Evolutionary conservation across 2,888 invertebrate genomes (phyloP), one percentile per base, ranked within the genome.

Genomic region (Nysson spinosus): DNA sequence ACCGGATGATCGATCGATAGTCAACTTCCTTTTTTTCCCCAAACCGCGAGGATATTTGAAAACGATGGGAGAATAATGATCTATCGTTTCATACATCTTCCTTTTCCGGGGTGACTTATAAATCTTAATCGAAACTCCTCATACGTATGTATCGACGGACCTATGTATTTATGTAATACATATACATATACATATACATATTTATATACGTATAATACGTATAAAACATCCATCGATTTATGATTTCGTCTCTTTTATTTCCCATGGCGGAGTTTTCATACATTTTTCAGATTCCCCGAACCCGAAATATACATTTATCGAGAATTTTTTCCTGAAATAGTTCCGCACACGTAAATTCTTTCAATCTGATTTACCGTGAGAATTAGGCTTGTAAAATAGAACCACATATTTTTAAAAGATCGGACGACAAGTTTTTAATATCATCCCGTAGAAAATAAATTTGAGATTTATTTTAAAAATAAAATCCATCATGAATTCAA

Each of bases 261-360:
- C 69, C 69, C 71, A 28, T 28, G 71, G 65, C 51, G 49, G 34
- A 58, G 54, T 70, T 70, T 71, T 66, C 69, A 71, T 71, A 66
- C 66, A 71, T 71, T 63, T 71, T 71, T 55, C 69, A 70, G 14
- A 40, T 17, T 35, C 37, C 40, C 30, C 52, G 42, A 16, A 16
- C 58, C 22, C 22, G 37, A 28, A 62, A 51, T 37, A 40, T 24
- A 40, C 44, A 49, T 55, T 66, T 47, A 66, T 65, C 47, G 57
- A 65, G 47, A 65, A 47, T n/a, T n/a, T n/a, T n/a, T n/a, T n/a
- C n/a, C n/a, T n/a, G 39, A 24, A 24, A 24, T 5, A 1, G 24
- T 7, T 34, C 14, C 14, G 4, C 14, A 6, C 6, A 7, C 14
- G 4, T 6, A 7, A 34, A 34, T 34, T 34, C n/a, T n/a, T n/a